Conservation (phyloP, 2,888 invertebrate species). For the Cyclophora albipunctata region DNA sequence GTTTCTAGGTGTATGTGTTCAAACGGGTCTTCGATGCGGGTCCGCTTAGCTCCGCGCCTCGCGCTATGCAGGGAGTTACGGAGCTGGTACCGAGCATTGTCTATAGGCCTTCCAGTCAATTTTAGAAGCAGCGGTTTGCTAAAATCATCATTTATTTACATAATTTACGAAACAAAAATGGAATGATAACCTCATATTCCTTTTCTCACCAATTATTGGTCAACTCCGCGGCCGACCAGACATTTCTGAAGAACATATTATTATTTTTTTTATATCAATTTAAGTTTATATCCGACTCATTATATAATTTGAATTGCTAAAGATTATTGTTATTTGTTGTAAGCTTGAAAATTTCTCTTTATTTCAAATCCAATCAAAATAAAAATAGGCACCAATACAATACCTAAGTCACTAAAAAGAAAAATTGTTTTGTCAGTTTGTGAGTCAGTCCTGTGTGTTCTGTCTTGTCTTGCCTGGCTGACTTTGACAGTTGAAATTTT, state of each 20-base stretch:
- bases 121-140: slow-evolving; percentile 36
- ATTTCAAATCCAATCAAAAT: no score
- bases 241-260: slow-evolving; percentile 64
- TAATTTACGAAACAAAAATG: slow-evolving; percentile 3
- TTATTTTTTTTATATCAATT: slow-evolving; percentile 20
- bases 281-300: no score
- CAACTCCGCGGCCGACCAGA: slow-evolving; percentile 51
- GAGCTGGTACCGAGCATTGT: slow-evolving; percentile 36
- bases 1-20: slow-evolving; percentile 55
- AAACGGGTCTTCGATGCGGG: slow-evolving; percentile 47
- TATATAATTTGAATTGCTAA: no score
- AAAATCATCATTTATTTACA: neutral
- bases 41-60: slow-evolving; percentile 35
- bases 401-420: no score
- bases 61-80: slow-evolving; percentile 55
- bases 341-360: no score
- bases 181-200: slow-evolving; percentile 4
- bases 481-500: no score
- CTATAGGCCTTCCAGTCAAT: slow-evolving; percentile 21
- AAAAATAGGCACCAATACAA: no score
- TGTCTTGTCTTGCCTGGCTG: no score
- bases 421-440: no score
- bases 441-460: no score
- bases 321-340: no score
- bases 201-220: slow-evolving; percentile 47